phyloP scores from a whole-genome alignment of 2,797 vertebrate species.

The Mallotus villosus region DNA sequence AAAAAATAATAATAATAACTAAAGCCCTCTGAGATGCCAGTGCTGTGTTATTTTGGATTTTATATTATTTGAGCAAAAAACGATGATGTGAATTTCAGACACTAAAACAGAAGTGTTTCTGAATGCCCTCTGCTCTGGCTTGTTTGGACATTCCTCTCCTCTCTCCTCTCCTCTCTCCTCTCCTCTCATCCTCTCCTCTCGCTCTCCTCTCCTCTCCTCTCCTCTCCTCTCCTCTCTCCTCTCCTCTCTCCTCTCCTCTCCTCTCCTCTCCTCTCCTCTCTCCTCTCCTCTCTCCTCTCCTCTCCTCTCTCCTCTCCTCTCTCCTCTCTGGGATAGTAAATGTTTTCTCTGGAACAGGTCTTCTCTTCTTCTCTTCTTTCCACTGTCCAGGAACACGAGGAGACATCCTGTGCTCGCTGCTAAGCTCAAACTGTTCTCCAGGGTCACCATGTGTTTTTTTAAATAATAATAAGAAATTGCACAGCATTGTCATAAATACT shows the following conservation, averaged over 20 bases:
- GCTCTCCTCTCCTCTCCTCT: background rate
- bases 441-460: background rate
- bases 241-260: too few species aligned
- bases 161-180: background rate
- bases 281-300: slow-evolving; percentile 1
- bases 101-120: background rate
- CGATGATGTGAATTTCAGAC: background rate
- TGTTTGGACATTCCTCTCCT: slow-evolving; percentile 12
- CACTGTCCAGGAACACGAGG: slow-evolving; percentile 30
- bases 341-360: slow-evolving; percentile 44
- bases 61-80: too few species aligned
- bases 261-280: background rate
- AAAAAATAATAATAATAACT: too few species aligned
- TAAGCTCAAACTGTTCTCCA: background rate
- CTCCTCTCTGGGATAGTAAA: background rate
- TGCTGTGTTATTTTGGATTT: too few species aligned
- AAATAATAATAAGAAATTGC: background rate
- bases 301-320: background rate
- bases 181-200: too few species aligned
- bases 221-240: background rate
- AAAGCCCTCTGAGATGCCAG: too few species aligned
- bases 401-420: slow-evolving; percentile 18
- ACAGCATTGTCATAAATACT: too few species aligned
- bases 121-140: slow-evolving; percentile 2
- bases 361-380: slow-evolving; percentile 16